A percentile compares a stretch with the other conserved stretches of the same genome.
phyloP scores from a whole-genome alignment of 2,888 invertebrate genomes.

The Drepanosiphum platanoidis region DNA sequence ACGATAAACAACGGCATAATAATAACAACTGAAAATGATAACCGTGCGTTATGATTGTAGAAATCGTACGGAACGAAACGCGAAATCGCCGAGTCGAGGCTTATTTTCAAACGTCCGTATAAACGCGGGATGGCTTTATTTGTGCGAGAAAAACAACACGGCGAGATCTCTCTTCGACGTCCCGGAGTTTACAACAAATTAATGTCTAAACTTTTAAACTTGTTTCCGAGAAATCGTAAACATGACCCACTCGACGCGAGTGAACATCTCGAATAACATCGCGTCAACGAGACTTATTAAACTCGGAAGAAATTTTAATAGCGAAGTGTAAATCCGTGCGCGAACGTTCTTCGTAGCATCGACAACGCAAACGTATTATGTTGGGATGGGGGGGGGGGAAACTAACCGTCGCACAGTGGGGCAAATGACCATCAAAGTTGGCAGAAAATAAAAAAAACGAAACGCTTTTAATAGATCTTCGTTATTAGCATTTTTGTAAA shows the following conservation, averaged over 20 bases:
- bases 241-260: background rate
- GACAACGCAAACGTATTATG: too few relatives aligned
- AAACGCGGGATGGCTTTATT: background rate
- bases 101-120: background rate
- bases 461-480: too few relatives aligned
- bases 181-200: slow-evolving; percentile 12
- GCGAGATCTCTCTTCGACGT: background rate
- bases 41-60: too few relatives aligned
- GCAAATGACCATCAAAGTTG: too few relatives aligned
- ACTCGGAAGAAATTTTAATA: slow-evolving; percentile 5
- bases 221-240: slow-evolving; percentile 34
- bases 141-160: slow-evolving; percentile 19
- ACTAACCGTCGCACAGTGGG: too few relatives aligned
- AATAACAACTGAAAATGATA: too few relatives aligned
- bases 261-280: slow-evolving; percentile 43
- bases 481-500: too few relatives aligned
- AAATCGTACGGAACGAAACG: too few relatives aligned
- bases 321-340: background rate
- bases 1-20: too few relatives aligned
- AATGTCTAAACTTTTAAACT: slow-evolving; percentile 30
- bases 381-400: too few relatives aligned
- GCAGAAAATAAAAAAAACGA: too few relatives aligned
- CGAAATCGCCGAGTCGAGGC: background rate
- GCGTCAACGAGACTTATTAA: slow-evolving; percentile 43
- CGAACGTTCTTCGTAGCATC: slow-evolving; percentile 5